A percentile compares a stretch with the other conserved stretches of the same genome.
Evolutionary conservation across 2,797 vertebrate genomes (phyloP).

Genomic region (Kryptopterus vitreolus): DNA sequence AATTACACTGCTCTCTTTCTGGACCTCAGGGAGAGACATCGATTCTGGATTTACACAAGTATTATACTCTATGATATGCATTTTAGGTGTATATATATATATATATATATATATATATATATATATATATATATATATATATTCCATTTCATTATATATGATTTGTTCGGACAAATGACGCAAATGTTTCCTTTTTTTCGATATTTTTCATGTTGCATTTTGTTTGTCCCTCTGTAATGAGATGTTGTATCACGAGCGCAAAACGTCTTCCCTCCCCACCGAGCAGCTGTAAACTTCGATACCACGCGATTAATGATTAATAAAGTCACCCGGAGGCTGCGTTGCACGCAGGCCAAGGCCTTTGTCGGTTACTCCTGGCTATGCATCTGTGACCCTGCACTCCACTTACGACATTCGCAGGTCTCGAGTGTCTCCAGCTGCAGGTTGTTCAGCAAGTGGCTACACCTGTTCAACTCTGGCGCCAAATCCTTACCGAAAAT

Average conservation of each 20-base stretch:
- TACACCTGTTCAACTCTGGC: slow-evolving; percentile 44
- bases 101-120: no score
- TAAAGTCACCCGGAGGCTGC: slow-evolving; percentile 24
- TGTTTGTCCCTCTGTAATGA: background rate
- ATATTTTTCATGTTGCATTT: background rate
- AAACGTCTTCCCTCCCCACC: background rate
- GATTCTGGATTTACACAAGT: background rate
- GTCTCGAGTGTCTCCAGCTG: slow-evolving; percentile 47
- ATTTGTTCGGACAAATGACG: no score
- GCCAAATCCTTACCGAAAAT: background rate
- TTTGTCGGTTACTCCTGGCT: slow-evolving; percentile 32
- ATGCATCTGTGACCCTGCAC: slow-evolving; percentile 44
- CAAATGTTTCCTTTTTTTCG: background rate
- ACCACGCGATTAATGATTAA: slow-evolving; percentile 49
- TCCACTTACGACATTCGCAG: slow-evolving; percentile 33
- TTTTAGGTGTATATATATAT: background rate
- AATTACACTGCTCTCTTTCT: slow-evolving; percentile 40
- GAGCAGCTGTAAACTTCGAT: slow-evolving; percentile 32
- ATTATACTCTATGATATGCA: background rate
- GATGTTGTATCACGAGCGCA: background rate
- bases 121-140: no score
- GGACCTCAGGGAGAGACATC: background rate
- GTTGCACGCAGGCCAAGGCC: slow-evolving; percentile 5
- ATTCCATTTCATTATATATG: no score
- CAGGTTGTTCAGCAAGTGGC: slow-evolving; percentile 22